Base-by-base conservation (phyloP, 2,888 invertebrate genomes). In the Entomobrya multifasciata region DNA sequence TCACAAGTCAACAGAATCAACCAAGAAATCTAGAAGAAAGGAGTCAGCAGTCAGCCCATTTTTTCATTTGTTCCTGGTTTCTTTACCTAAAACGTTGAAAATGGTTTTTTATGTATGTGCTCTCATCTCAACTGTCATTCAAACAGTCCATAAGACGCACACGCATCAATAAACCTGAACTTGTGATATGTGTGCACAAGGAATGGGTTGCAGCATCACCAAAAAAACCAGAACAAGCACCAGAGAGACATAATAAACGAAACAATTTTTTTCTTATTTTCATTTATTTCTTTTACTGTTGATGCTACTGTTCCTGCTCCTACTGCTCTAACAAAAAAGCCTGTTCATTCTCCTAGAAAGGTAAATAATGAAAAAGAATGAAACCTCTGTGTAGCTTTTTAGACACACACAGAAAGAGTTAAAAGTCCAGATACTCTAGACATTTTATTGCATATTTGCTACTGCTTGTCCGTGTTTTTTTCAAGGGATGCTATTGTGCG, bases 361-460 rank as follows among this genome's bases (percentile, higher is more conserved):
- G 70, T 70, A 70, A 70, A 70, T 70, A 70, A 22, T 41, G 67
- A 67, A 67, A 65, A 65, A 30, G 65, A 65, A 41, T 22, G 70
- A 30, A 22, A 67, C 36, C 8, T 5, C n/a, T 6, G 41, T 20
- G n/a, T 25, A 30, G 62, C 22, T 57, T 20, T 11, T 70, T 70
- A 44, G 22, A 22, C 13, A 3, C 6, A 0, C 11, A 25, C 25
- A 22, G 25, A 57, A 57, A 57, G 15, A 57, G 22, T 3, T 36
- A 36, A 36, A 36, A 36, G 36, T 36, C 36, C 36, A 36, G n/a
- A n/a, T 3, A 52, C 52, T 52, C 52, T 47, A n/a, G 17, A 52
- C 17, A 55, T 17, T 60, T 20, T 20, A 60, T 17, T 62, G 62
- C 36, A 30, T 60, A 60, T 55, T 22, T 30, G 8, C 20, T 13